Evolutionary conservation across 2,888 invertebrate species (phyloP), one percentile per base, ranked within the genome.

Genomic region (Xanthostigma xanthostigma): DNA sequence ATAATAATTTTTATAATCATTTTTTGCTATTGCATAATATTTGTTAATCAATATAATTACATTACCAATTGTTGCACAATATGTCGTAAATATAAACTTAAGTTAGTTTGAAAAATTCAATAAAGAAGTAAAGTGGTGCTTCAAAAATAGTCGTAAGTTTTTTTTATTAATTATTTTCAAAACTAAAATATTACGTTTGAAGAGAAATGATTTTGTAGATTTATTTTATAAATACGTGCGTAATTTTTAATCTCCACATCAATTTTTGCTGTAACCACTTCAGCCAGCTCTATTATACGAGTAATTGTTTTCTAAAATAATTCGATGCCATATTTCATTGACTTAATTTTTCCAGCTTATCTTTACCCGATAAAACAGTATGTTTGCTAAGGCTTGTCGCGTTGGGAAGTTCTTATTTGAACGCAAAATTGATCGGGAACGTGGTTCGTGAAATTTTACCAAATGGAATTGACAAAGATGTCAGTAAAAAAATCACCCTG

Each of bases 371-470:
- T 11, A 63, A 65, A 55, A 55, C 58, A 9, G 59, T 58, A 50
- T 66, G 63, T 61, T 57, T 74, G 34, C 58, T 73, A 45, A 64
- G 60, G 50, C 68, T 68, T 58, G 53, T 72, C n/a, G 62, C 68
- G 2, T 62, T 65, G 55, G 64, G 65, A 13, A 60, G 62, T 13
- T 55, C 59, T 50, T 64, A 62, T 53, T 58, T 73, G 13, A 62
- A 58, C 9, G 54, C 61, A 42, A 53, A 6, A 66, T 67, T 45
- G 72, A 71, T 56, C 69, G 70, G 53, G 69, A 67, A 27, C 3
- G 27, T 27, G 1, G 5, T 27, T 6, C 27, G 6, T 27, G 27
- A 27, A 27, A 27, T 27, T 27, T 27, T 27, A 27, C 27, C 27
- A 27, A 27, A 27, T 27, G 17, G 17, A 17, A 27, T 27, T 27